phyloP scores from a whole-genome alignment of 2,113 vertebrate species.

The Menidia beryllina region DNA sequence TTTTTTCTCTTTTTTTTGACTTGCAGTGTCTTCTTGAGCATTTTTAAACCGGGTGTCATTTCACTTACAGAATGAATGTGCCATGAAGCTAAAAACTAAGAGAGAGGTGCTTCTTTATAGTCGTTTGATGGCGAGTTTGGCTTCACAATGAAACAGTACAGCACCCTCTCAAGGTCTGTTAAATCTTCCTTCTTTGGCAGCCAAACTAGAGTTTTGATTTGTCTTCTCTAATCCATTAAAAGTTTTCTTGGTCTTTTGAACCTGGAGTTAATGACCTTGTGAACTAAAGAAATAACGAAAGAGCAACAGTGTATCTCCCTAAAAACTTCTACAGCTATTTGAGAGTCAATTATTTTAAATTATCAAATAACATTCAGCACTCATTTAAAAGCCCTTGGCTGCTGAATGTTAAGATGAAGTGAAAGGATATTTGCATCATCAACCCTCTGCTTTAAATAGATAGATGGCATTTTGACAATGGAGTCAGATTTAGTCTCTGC shows the following conservation, averaged over 20 bases:
- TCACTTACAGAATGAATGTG: no score
- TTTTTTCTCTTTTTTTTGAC: no score
- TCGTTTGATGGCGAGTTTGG: not conserved
- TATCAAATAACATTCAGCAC: not conserved
- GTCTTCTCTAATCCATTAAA: not conserved
- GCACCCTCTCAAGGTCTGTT: not conserved
- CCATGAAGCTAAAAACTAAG: no score
- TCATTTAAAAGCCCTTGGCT: not conserved
- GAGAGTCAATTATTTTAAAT: not conserved
- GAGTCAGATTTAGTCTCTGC: slow-evolving; percentile 13
- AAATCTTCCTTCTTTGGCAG: not conserved
- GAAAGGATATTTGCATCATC: slow-evolving; percentile 1
- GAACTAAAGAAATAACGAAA: not conserved
- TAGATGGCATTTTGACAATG: slow-evolving; percentile 23
- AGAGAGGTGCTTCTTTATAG: no score
- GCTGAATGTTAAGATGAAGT: not conserved
- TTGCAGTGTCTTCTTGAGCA: no score
- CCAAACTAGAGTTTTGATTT: not conserved
- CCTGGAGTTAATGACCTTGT: not conserved
- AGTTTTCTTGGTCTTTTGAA: not conserved
- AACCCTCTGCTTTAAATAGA: not conserved
- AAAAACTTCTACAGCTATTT: not conserved
- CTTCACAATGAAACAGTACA: not conserved
- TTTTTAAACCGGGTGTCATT: no score
- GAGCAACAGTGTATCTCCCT: not conserved